Conservation (phyloP, 2,888 invertebrate species). For the Caradrina clavipalpis region DNA sequence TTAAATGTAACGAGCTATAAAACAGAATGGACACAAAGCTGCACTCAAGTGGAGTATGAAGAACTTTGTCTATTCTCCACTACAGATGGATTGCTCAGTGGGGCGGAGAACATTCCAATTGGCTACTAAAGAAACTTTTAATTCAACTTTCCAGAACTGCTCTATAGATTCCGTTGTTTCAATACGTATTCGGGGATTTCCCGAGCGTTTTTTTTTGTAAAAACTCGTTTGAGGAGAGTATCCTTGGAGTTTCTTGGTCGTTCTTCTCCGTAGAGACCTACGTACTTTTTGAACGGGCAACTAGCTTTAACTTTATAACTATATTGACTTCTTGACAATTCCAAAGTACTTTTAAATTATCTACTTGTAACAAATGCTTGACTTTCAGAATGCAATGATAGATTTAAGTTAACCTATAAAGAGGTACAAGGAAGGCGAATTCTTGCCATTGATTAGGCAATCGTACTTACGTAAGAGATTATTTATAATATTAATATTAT, state of each 20-base stretch:
- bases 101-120: conserved; percentile 44
- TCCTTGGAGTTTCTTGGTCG: no score
- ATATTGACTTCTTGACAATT: no score
- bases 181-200: conserved; percentile 7
- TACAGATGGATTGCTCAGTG: conserved; percentile 31
- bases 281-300: no score
- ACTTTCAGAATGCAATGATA: no score
- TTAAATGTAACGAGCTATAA: conserved; percentile 49
- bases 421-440: neutral
- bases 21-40: conserved; percentile 29
- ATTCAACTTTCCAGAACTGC: conserved; percentile 28
- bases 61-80: conserved; percentile 33
- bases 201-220: neutral
- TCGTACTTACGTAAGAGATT: neutral
- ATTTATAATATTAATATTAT: conserved; percentile 33
- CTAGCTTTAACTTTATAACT: no score
- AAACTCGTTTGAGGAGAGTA: no score
- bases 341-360: no score
- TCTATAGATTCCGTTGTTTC: conserved; percentile 28
- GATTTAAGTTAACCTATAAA: no score
- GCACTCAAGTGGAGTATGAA: conserved; percentile 10
- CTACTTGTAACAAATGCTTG: no score
- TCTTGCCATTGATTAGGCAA: neutral
- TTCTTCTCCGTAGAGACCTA: no score
- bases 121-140: conserved; percentile 44